Evolutionary conservation across 2,113 vertebrate genomes (phyloP).

Genomic region (Macaca mulatta): DNA sequence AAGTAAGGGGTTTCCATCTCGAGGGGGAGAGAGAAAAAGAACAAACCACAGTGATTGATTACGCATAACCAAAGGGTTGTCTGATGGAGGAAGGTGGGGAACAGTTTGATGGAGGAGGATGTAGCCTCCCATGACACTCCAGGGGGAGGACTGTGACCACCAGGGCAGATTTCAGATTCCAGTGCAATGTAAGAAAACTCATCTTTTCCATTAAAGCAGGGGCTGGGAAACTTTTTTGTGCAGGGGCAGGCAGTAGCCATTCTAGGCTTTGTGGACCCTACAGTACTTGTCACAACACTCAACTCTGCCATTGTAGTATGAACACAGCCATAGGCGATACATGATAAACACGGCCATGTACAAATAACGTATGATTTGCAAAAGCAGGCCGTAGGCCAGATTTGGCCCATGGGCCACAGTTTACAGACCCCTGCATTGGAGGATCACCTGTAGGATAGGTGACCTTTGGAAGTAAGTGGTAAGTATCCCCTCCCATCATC

Average conservation of each 20-base stretch:
- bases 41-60: background rate
- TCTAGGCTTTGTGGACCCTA: background rate
- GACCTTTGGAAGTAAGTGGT: background rate
- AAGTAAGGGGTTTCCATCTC: background rate
- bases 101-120: background rate
- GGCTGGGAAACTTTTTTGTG: background rate
- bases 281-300: background rate
- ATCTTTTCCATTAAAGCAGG: background rate
- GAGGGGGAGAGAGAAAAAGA: background rate
- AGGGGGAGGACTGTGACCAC: background rate
- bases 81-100: background rate
- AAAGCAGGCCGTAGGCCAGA: background rate
- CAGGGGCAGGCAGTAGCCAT: background rate
- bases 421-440: background rate
- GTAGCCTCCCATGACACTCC: background rate
- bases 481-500: no score
- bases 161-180: background rate
- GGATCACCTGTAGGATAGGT: background rate
- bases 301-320: background rate
- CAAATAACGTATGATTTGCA: background rate
- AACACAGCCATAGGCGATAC: background rate
- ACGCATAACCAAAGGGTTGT: background rate
- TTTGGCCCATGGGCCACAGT: background rate
- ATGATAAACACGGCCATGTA: background rate
- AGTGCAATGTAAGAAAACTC: background rate